Conservation (phyloP, 1,140 invertebrate genomes). For the Cherax destructor region DNA sequence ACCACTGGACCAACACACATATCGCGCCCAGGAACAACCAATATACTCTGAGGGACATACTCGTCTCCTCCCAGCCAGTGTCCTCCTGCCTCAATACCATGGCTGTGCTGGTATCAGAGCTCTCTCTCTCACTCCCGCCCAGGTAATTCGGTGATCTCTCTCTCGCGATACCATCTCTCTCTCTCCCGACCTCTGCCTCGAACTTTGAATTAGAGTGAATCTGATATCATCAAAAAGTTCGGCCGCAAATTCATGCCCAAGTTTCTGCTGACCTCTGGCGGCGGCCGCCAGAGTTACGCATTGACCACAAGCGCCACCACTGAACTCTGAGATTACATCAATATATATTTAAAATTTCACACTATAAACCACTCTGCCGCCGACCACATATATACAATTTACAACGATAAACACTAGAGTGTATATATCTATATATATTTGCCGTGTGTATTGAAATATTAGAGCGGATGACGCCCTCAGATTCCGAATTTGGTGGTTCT, state of each 20-base stretch:
- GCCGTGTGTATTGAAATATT: not conserved
- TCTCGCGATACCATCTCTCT: conserved; percentile 63
- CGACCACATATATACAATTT: not conserved
- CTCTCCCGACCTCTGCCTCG: conserved; percentile 31
- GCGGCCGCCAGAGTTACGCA: conserved; percentile 32
- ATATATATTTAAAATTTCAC: not conserved
- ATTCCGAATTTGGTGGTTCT: not conserved
- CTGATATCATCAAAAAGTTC: conserved; percentile 56
- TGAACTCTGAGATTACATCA: not conserved
- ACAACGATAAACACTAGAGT: not conserved
- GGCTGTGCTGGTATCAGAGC: conserved; percentile 42
- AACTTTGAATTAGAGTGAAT: conserved; percentile 58
- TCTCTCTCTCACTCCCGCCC: conserved; percentile 43
- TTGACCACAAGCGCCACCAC: conserved; percentile 10
- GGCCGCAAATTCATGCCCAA: conserved; percentile 50
- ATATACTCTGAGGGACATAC: not conserved
- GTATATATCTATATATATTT: too few species aligned
- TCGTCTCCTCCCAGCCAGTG: conserved; percentile 15
- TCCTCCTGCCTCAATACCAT: not conserved
- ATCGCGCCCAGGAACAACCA: conserved; percentile 1
- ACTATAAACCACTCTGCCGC: not conserved
- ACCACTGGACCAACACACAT: not conserved
- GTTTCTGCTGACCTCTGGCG: conserved; percentile 51
- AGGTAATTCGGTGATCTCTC: conserved; percentile 59
- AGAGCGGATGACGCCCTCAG: not conserved